A percentile compares a stretch with the other conserved stretches of the same genome.
phyloP scores from a whole-genome alignment of 2,113 vertebrate species.

The Trematocara nigrifrons region DNA sequence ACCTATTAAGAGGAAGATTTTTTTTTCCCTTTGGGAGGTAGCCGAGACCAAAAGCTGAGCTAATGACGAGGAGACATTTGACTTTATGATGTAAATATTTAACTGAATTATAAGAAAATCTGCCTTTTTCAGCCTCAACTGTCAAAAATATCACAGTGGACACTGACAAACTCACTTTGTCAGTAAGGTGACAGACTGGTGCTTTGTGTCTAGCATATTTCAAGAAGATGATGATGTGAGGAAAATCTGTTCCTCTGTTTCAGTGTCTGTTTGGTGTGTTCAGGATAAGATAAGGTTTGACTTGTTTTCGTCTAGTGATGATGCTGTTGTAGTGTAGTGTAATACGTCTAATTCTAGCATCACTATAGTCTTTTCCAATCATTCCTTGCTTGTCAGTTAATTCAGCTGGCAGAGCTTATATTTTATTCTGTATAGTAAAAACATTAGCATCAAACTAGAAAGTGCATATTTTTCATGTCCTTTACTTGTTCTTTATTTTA shows the following conservation, averaged over 20 bases:
- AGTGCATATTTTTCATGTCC: background rate
- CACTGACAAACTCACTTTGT: background rate
- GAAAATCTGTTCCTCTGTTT: background rate
- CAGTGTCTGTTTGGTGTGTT: background rate
- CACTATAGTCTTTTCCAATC: background rate
- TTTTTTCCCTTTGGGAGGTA: background rate
- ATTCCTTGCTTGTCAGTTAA: background rate
- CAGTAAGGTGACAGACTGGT: background rate
- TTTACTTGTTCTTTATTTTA: background rate
- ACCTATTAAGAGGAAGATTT: background rate
- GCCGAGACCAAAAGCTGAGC: background rate
- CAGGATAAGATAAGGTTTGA: constrained; percentile 33
- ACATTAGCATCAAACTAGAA: background rate
- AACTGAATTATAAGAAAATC: background rate
- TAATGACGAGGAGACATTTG: background rate
- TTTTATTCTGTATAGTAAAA: background rate
- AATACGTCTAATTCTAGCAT: background rate
- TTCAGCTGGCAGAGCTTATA: background rate
- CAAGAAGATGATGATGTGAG: background rate
- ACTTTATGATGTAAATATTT: background rate
- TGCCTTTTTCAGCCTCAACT: background rate
- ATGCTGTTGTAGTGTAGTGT: background rate
- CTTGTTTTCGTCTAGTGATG: background rate
- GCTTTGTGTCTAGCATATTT: background rate
- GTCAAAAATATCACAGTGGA: background rate